Conservation (phyloP, 2,797 vertebrate genomes). For the Scyliorhinus canicula region DNA sequence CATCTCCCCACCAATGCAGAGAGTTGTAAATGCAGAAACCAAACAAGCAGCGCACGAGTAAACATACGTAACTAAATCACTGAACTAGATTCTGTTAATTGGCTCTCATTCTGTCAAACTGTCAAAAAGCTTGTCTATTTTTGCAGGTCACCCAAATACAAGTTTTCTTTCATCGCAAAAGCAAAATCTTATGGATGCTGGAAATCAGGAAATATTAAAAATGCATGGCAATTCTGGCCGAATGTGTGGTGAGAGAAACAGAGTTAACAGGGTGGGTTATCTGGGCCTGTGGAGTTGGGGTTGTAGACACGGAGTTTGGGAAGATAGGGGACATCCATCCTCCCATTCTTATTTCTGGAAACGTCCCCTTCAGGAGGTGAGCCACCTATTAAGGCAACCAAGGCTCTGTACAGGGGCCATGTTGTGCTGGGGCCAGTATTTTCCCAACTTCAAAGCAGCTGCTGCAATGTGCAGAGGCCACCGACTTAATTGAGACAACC, state of each 20-base stretch:
- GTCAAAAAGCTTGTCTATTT: neutral
- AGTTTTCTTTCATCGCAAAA: neutral
- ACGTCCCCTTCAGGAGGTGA: neutral
- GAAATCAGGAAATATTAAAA: neutral
- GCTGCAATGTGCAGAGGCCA: no score
- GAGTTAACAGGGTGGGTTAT: neutral
- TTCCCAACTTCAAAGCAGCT: no score
- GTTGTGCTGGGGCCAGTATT: no score
- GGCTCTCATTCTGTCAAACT: neutral
- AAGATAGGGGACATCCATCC: no score
- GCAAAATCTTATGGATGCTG: neutral
- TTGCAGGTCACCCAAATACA: neutral
- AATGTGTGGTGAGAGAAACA: neutral
- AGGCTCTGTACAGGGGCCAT: no score
- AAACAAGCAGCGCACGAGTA: neutral
- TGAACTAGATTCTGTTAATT: slow-evolving; percentile 13
- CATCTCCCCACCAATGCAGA: neutral
- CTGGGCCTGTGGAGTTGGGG: neutral
- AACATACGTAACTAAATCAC: neutral
- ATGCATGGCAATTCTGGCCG: neutral
- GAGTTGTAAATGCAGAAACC: neutral
- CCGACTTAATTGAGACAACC: no score
- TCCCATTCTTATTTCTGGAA: neutral
- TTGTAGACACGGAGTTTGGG: neutral
- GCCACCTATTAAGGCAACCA: neutral